These are phyloP conservation scores for Australoheros facetus DNA, from an alignment of 2,797 vertebrate species.

Conservation along the genomic window DNA sequence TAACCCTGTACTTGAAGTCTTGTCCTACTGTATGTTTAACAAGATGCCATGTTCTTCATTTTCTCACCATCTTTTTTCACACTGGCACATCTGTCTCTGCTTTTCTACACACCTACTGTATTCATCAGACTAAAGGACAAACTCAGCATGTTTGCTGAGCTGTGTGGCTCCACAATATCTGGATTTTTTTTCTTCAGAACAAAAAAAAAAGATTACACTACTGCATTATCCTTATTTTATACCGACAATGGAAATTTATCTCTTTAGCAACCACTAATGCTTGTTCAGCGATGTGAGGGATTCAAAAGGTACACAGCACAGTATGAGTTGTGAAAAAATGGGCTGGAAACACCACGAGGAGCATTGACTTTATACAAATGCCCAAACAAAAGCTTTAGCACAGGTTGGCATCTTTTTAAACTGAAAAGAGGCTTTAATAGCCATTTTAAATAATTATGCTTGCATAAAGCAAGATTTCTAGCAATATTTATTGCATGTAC, in stretches of 20 bases:
- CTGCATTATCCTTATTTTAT: neutral
- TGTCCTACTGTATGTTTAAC: neutral
- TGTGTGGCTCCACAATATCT: slow-evolving; percentile 11
- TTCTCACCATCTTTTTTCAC: neutral
- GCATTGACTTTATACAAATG: slow-evolving; percentile 14
- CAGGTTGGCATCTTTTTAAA: neutral
- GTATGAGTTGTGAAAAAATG: slow-evolving; percentile 1
- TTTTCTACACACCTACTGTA: slow-evolving; percentile 16
- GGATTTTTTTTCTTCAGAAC: slow-evolving; percentile 18
- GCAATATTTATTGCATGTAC: slow-evolving; percentile 44
- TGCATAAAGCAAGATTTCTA: slow-evolving; percentile 19
- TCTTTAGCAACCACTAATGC: slow-evolving; percentile 10
- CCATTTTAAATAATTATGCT: slow-evolving; percentile 12
- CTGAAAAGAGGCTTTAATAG: slow-evolving; percentile 18
- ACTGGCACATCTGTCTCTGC: neutral
- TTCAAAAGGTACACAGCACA: slow-evolving; percentile 1
- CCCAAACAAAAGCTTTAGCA: slow-evolving; percentile 6
- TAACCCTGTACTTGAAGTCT: neutral
- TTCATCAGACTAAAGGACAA: slow-evolving; percentile 17
- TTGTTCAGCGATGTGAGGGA: slow-evolving; percentile 6
- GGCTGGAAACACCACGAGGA: neutral
- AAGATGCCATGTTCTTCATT: neutral
- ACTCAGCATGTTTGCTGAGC: slow-evolving; percentile 3
- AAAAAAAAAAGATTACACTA: neutral
- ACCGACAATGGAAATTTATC: slow-evolving; percentile 1